A percentile compares a stretch with the other conserved stretches of the same genome.
Evolutionary conservation across 2,888 invertebrate genomes (phyloP).

Genomic region (Agrilus mali): DNA sequence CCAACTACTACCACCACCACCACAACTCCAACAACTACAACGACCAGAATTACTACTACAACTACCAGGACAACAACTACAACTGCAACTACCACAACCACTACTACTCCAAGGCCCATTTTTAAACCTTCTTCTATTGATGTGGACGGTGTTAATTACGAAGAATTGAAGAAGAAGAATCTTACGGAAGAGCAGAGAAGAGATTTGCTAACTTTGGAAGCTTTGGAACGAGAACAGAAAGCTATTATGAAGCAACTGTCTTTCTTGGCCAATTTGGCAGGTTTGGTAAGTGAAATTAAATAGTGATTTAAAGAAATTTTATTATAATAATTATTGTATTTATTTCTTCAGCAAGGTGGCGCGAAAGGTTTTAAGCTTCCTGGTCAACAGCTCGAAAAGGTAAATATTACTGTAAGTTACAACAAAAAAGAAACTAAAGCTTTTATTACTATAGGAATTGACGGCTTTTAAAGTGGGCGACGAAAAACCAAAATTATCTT

Average conservation of each 20-base stretch:
- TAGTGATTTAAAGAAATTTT: too few species aligned
- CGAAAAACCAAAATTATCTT: not conserved
- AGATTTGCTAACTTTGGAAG: slow-evolving; percentile 27
- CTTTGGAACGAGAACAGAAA: slow-evolving; percentile 30
- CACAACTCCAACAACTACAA: slow-evolving; percentile 15
- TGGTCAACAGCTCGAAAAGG: too few species aligned
- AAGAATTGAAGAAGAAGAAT: slow-evolving; percentile 19
- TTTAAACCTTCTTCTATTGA: slow-evolving; percentile 6
- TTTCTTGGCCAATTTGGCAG: slow-evolving; percentile 22
- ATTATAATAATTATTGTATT: not conserved
- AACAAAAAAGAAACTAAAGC: too few species aligned
- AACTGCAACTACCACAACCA: not conserved
- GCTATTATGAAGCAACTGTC: slow-evolving; percentile 30
- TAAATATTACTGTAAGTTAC: too few species aligned
- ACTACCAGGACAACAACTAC: slow-evolving; percentile 4
- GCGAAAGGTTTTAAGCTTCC: too few species aligned
- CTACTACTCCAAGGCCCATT: slow-evolving; percentile 1
- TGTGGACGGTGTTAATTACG: slow-evolving; percentile 9
- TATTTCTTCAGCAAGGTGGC: slow-evolving; percentile 6
- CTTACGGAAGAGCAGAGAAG: slow-evolving; percentile 29
- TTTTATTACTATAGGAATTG: too few species aligned
- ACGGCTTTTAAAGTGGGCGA: too few species aligned
- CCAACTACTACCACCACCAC: slow-evolving; percentile 7
- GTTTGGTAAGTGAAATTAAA: slow-evolving; percentile 19
- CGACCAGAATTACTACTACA: slow-evolving; percentile 21